phyloP scores from a whole-genome alignment of 2,797 vertebrate genomes.

The Sylvilagus floridanus region DNA sequence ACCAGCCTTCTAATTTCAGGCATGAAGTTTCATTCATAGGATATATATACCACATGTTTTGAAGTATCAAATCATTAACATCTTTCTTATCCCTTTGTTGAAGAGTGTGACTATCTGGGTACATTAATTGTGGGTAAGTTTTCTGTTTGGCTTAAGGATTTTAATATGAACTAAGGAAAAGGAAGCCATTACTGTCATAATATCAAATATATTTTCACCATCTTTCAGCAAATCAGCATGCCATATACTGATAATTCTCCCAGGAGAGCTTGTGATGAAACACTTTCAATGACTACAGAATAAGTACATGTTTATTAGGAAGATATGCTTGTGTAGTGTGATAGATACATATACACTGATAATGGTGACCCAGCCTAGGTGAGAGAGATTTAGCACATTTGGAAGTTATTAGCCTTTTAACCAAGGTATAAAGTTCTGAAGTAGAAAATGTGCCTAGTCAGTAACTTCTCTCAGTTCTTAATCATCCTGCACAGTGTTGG shows the following conservation, averaged over 20 bases:
- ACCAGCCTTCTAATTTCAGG: not conserved
- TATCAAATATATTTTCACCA: not conserved
- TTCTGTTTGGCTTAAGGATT: not conserved
- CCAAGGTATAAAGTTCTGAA: not conserved
- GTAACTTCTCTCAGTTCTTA: not conserved
- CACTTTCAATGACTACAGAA: not conserved
- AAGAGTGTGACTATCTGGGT: not conserved
- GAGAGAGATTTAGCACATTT: not conserved
- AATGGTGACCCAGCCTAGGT: not conserved
- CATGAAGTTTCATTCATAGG: not conserved
- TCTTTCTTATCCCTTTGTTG: not conserved
- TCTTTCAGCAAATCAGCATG: not conserved
- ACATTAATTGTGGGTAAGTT: not conserved
- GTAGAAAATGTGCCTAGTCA: not conserved
- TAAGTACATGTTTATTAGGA: not conserved
- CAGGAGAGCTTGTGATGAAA: not conserved
- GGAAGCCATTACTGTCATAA: not conserved
- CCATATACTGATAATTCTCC: not conserved
- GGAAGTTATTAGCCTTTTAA: not conserved
- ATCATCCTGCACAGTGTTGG: not conserved
- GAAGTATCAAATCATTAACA: not conserved
- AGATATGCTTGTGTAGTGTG: not conserved
- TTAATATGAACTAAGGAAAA: constrained; percentile 7
- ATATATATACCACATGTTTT: not conserved
- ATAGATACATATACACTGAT: not conserved